These are phyloP conservation scores for Rhizoglyphus robini DNA, from an alignment of 1,140 invertebrate genomes.

Conservation along the genomic window DNA sequence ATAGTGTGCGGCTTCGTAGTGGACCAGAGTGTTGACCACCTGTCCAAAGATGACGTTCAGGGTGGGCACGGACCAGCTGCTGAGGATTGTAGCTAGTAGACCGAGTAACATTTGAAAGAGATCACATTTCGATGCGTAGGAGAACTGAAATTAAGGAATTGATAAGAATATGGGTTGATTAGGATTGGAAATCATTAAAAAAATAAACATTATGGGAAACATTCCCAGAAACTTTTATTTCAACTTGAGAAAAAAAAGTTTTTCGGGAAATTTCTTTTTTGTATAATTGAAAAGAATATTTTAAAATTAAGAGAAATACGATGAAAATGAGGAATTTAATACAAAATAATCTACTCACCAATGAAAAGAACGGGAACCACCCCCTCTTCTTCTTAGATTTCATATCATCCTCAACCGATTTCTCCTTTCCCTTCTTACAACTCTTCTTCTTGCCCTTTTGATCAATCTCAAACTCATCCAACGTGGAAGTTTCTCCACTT, in stretches of 20 bases:
- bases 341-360: background rate
- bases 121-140: slow-evolving; percentile 27
- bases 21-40: slow-evolving; percentile 30
- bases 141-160: slow-evolving; percentile 27
- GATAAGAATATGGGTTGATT: background rate
- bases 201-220: too few species aligned
- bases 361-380: background rate
- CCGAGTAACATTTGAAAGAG: slow-evolving; percentile 26
- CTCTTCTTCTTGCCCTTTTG: too few species aligned
- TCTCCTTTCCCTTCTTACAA: too few species aligned
- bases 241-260: too few species aligned
- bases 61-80: slow-evolving; percentile 28
- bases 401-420: too few species aligned
- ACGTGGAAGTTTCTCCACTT: too few species aligned
- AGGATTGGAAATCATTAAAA: too few species aligned
- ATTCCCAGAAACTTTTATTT: too few species aligned
- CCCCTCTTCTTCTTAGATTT: background rate
- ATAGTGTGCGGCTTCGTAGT: background rate
- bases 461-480: too few species aligned
- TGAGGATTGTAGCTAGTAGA: slow-evolving; percentile 25
- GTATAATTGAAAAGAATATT: too few species aligned
- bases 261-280: too few species aligned
- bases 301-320: too few species aligned
- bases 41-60: slow-evolving; percentile 31
- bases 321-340: background rate